Conservation (phyloP, 2,113 vertebrate species). For the Gasterosteus nipponicus region DNA sequence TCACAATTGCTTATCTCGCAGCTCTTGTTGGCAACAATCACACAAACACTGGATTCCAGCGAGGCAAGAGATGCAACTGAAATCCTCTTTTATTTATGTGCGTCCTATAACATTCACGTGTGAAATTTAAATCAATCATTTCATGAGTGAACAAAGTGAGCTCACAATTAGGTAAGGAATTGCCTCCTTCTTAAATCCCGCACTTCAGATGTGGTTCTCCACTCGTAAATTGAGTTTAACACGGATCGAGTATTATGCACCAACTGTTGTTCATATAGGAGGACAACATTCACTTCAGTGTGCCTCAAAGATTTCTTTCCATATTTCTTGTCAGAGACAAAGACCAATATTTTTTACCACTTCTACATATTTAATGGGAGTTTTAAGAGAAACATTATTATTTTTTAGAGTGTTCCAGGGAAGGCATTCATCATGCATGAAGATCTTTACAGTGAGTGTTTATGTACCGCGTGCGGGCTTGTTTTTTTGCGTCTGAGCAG, state of each 20-base stretch:
- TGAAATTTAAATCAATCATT: neutral
- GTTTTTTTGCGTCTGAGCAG: constrained; percentile 27
- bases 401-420: neutral
- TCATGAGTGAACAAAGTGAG: neutral
- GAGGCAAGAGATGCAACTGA: neutral
- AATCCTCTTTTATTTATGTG: neutral
- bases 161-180: neutral
- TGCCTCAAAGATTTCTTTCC: neutral
- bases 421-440: neutral
- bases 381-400: neutral
- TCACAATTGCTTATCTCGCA: constrained; percentile 20
- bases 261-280: neutral
- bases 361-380: constrained; percentile 13
- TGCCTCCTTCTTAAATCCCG: neutral
- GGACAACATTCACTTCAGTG: neutral
- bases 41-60: neutral
- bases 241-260: neutral
- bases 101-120: neutral
- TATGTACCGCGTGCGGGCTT: constrained; percentile 3
- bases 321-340: constrained; percentile 1
- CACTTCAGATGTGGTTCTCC: neutral
- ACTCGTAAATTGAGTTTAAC: neutral
- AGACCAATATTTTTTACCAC: constrained; percentile 4
- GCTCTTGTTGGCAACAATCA: constrained; percentile 11
- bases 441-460: neutral